Conservation (phyloP, 2,888 invertebrate genomes). For the Gymnocheta viridis region DNA sequence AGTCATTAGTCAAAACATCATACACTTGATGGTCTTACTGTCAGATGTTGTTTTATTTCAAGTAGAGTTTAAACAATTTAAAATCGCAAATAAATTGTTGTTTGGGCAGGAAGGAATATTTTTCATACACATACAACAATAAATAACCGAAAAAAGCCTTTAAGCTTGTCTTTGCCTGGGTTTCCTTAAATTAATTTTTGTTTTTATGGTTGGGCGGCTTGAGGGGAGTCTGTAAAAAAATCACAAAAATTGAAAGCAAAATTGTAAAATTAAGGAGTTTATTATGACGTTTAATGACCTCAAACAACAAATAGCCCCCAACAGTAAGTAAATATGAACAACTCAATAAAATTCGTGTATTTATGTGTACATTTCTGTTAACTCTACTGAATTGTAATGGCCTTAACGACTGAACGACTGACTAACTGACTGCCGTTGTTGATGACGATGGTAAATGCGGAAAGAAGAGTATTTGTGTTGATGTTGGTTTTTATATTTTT, state of each 20-base stretch:
- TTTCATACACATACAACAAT: slow-evolving; percentile 13
- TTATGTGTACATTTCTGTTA: slow-evolving; percentile 50
- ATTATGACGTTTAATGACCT: slow-evolving; percentile 67
- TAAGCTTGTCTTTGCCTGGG: slow-evolving; percentile 24
- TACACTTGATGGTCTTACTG: slow-evolving; percentile 37
- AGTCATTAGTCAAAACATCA: slow-evolving; percentile 34
- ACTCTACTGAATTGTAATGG: slow-evolving; percentile 31
- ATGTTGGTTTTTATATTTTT: slow-evolving; percentile 36
- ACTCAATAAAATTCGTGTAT: slow-evolving; percentile 65
- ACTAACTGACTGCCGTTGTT: slow-evolving; percentile 16
- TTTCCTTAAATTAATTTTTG: slow-evolving; percentile 8
- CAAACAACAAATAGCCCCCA: slow-evolving; percentile 65
- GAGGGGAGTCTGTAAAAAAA: slow-evolving; percentile 6
- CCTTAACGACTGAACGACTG: slow-evolving; percentile 39
- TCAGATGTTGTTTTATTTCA: slow-evolving; percentile 51
- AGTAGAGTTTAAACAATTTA: slow-evolving; percentile 36
- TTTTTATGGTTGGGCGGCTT: slow-evolving; percentile 21
- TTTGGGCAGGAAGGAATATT: slow-evolving; percentile 1
- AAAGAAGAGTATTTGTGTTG: slow-evolving; percentile 27
- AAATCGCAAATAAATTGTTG: slow-evolving; percentile 31
- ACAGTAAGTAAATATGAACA: slow-evolving; percentile 68
- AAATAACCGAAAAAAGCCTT: slow-evolving; percentile 25
- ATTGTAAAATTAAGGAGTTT: slow-evolving; percentile 69
- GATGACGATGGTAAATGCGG: slow-evolving; percentile 18
- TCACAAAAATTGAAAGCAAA: slow-evolving; percentile 43